Base-by-base conservation (phyloP, 2,797 vertebrate species). In the Champsocephalus esox region DNA sequence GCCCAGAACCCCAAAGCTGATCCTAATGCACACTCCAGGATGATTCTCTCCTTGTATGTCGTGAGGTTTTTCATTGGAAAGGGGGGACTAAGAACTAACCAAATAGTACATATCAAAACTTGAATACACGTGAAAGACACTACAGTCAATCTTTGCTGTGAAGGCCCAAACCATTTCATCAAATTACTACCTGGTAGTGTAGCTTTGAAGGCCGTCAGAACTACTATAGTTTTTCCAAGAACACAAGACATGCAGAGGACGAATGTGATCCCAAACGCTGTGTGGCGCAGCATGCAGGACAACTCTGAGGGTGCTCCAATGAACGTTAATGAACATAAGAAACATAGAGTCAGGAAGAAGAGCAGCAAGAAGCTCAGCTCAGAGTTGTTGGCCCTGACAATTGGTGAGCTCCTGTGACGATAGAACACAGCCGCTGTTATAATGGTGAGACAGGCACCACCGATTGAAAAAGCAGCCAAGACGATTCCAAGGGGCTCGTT, bases 271-370 rank as follows among this genome's bases (percentile, higher is more conserved):
- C 91, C 89, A 77, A 93, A 93, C 0, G 83, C 78, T 65, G 90
- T 90, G 79, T 93, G 91, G 1, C 91, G 89, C 72, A 94, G 80
- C 87, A 92, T 90, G 83, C 92, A 93, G 74, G 92, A 91, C 91
- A 88, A 92, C 2, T 85, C 83, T 66, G 92, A 88, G 50, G 92
- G 92, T 4, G 28, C 73, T 41, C 92, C 92, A 51, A 94, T 93
- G 75, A 93, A 93, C 24, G 90, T 89, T 58, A 93, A 50, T 61
- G 93, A 89, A 70, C 93, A 93, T 45, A 94, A 84, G 62, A 94
- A 94, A 81, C 92, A 94, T 7, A 94, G 70, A 80, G 88, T 79
- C 52, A 94, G 63, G 17, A 92, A 93, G 57, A 93, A 84, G 13
- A 24, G 24, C 2, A 24, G 24, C 24, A 24, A 24, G 24, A 24